Evolutionary conservation across 2,113 vertebrate species (phyloP).

Genomic region (Prochilodus magdalenae): DNA sequence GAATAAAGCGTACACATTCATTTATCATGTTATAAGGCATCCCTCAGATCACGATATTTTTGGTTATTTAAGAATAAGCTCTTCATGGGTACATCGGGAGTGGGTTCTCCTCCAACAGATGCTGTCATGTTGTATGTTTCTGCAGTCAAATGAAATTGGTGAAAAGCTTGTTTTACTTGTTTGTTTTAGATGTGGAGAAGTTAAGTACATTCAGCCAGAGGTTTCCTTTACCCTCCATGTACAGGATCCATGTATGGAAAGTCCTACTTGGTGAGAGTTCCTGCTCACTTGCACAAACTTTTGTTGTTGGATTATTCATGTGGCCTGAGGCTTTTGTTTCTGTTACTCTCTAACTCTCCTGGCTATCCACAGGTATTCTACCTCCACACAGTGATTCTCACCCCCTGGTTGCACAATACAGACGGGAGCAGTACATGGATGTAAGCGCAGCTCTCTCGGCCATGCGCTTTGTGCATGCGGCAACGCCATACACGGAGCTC

Average conservation of each 20-base stretch:
- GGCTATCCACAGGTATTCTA: constrained; percentile 82
- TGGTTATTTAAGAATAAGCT: no score
- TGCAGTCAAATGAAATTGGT: neutral
- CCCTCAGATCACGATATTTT: no score
- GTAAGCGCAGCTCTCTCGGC: constrained; percentile 84
- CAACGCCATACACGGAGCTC: constrained; percentile 84
- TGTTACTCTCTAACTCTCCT: neutral
- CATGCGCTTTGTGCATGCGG: constrained; percentile 82
- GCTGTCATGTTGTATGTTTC: no score
- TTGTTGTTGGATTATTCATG: neutral
- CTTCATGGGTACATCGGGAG: no score
- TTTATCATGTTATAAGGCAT: no score
- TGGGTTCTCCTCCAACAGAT: no score
- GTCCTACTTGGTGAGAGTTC: constrained; percentile 88
- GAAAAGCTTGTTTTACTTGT: neutral
- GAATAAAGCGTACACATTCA: no score
- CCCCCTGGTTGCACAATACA: constrained; percentile 83
- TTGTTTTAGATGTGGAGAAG: constrained; percentile 93
- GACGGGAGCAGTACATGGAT: constrained; percentile 88
- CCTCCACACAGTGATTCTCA: constrained; percentile 94
- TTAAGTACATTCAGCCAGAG: constrained; percentile 96
- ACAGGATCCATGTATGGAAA: constrained; percentile 95
- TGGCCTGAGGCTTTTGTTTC: neutral
- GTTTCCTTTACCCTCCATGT: constrained; percentile 97
- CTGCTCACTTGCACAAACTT: neutral